Conservation (phyloP, 2,888 invertebrate genomes). For the Eremobia ochroleuca region DNA sequence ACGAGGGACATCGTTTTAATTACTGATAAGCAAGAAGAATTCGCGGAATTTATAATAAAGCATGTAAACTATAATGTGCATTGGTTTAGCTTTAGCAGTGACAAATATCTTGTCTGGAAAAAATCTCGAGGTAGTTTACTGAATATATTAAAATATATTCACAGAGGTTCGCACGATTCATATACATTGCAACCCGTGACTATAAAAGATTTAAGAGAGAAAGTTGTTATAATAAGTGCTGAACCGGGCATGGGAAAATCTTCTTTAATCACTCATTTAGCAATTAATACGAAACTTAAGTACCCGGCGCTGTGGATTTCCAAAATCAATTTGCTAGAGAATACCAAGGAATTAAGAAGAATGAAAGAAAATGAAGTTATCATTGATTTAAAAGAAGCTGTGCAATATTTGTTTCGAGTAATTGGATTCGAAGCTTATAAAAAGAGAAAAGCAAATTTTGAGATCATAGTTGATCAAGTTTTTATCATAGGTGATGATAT, state of each 20-base stretch:
- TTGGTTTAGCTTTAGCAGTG: conserved; percentile 45
- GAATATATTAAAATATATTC: conserved; percentile 45
- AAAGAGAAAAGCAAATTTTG: not conserved
- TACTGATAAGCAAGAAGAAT: conserved; percentile 43
- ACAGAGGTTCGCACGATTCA: conserved; percentile 12
- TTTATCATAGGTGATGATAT: conserved; percentile 19
- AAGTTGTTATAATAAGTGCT: conserved; percentile 58
- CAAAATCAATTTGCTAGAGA: conserved; percentile 60
- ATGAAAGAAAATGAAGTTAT: conserved; percentile 27
- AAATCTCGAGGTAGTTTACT: conserved; percentile 46
- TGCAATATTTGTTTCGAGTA: conserved; percentile 37
- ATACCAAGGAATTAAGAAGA: conserved; percentile 25
- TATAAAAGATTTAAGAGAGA: conserved; percentile 50
- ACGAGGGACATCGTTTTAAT: conserved; percentile 44
- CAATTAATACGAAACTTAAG: conserved; percentile 57
- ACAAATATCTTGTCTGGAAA: conserved; percentile 40
- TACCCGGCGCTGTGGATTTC: conserved; percentile 56
- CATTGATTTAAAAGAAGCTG: conserved; percentile 23
- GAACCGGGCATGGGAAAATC: conserved; percentile 69
- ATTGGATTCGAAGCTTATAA: conserved; percentile 20
- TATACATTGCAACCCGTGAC: conserved; percentile 20
- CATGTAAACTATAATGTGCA: conserved; percentile 42
- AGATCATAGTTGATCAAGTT: conserved; percentile 12
- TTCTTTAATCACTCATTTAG: conserved; percentile 61
- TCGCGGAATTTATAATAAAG: conserved; percentile 9